Conservation (phyloP, 2,888 invertebrate genomes). For the Drosophila melanosoma region DNA sequence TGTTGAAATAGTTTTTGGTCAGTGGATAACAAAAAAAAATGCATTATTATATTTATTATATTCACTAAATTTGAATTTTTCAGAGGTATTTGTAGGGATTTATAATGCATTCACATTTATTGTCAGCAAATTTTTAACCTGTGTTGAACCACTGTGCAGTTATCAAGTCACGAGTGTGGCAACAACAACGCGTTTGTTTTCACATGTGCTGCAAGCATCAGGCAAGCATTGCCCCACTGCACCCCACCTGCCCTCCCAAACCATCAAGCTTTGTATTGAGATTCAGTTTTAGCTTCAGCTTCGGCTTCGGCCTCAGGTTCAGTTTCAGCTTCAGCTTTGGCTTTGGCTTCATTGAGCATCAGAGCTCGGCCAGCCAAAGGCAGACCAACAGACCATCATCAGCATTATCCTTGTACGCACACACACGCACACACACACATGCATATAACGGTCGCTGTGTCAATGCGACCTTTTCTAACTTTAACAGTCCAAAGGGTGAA, state of each 20-base stretch:
- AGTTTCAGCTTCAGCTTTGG: conserved; percentile 20
- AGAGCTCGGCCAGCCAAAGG: conserved; percentile 25
- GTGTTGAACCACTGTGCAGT: conserved; percentile 48
- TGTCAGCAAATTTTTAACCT: not conserved
- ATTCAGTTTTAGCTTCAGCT: conserved; percentile 3
- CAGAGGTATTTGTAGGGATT: not conserved
- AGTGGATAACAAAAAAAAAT: not conserved
- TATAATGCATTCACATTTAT: not conserved
- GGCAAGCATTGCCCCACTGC: not conserved
- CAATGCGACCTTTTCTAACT: conserved; percentile 69
- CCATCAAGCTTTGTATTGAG: not conserved
- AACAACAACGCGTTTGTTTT: conserved; percentile 41
- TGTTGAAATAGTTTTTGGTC: not conserved
- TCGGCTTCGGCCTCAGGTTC: conserved; percentile 1
- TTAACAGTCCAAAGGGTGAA: conserved; percentile 22
- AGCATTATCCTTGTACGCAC: conserved; percentile 64
- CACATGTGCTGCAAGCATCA: conserved; percentile 56
- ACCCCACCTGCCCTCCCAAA: not conserved
- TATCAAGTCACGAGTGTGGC: conserved; percentile 35
- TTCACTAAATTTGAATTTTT: not conserved
- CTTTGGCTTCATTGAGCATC: conserved; percentile 25
- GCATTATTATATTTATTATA: not conserved
- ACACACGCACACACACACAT: not conserved
- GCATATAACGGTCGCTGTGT: conserved; percentile 54
- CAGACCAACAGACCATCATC: conserved; percentile 55